Base-by-base conservation (phyloP, 2,797 vertebrate genomes). In the Pagetopsis macropterus region DNA sequence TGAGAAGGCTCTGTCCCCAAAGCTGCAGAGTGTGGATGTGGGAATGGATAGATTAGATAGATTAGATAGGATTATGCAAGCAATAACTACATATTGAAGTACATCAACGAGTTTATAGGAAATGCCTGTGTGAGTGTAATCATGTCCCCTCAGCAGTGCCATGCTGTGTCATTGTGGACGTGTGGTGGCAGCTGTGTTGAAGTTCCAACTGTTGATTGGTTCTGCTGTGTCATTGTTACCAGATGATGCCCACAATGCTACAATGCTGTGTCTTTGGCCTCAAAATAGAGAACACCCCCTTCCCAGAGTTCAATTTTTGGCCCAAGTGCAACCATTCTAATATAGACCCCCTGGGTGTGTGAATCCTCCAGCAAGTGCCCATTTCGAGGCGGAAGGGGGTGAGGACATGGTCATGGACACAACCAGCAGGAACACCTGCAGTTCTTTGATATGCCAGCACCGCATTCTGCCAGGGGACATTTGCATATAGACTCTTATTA, bases 181-280 rank as follows among this genome's bases (percentile, higher is more conserved):
- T 23, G 72, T 81, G 68, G 72, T 78, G 82, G 87, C 89, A 90
- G 89, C 90, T 91, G 90, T 85, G 84, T 85, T 72, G 23, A 65
- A 76, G 72, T 83, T 73, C 82, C 72, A 67, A 65, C 85, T 82
- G 82, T 81, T 75, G 27, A 83, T 87, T 84, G 59, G 83, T 85
- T 92, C 90, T 87, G 90, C 91, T 89, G 88, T 81, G 93, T 88
- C 91, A 94, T 91, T 93, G 89, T 94, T 90, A 86, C 75, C 75
- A 80, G 65, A 86, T 76, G 84, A 83, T 73, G 79, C 85, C 76
- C 81, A 91, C 85, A 91, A 91, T 90, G 79, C 77, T 81, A 43
- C 78, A 87, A 80, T 65, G 81, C 79, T 85, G 61, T 74, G 82
- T 72, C 46, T 89, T 85, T 84, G 79, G 81, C 79, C 71, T 77